These are phyloP conservation scores for Coptodon rendalli DNA, from an alignment of 2,113 vertebrate species.

Conservation along the genomic window DNA sequence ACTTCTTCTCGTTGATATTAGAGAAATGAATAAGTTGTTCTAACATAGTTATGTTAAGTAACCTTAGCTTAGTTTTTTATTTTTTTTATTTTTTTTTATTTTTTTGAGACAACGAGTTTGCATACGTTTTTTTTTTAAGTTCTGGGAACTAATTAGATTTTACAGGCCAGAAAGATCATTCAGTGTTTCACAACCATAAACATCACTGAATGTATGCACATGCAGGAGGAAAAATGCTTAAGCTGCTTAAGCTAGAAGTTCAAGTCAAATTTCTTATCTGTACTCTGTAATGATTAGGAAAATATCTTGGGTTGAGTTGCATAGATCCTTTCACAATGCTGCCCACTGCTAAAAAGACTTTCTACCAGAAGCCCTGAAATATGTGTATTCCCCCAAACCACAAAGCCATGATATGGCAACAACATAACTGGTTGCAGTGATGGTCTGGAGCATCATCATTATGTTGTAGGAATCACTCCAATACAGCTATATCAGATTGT, in stretches of 20 bases:
- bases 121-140: not conserved
- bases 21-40: not conserved
- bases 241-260: not conserved
- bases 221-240: not conserved
- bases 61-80: accelerated
- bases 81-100: not conserved
- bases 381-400: not conserved
- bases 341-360: not conserved
- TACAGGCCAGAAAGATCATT: not conserved
- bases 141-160: not conserved
- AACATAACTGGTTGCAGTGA: not conserved
- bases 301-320: not conserved
- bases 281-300: not conserved
- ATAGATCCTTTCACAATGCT: not conserved
- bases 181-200: not conserved
- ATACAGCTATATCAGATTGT: not conserved
- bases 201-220: not conserved
- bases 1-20: not conserved
- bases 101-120: not conserved
- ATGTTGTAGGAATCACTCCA: not conserved
- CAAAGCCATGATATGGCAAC: not conserved
- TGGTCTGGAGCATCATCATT: not conserved
- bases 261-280: not conserved
- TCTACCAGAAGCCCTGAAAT: not conserved
- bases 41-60: too few relatives aligned